Base-by-base conservation (phyloP, 2,888 invertebrate species). In the Apodemia zela region DNA sequence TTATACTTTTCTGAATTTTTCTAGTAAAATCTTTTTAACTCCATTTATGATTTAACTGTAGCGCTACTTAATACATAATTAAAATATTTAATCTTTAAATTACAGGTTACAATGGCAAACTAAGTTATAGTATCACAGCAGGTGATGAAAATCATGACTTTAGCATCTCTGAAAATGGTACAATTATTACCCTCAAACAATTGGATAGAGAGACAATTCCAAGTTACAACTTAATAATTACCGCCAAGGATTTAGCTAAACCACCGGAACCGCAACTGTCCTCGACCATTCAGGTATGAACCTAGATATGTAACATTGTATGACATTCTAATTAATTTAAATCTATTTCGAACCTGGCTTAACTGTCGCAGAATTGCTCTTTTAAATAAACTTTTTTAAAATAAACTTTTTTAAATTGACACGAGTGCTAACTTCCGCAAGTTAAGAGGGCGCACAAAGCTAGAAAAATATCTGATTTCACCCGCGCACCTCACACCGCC, bases 181-280 rank as follows among this genome's bases (percentile, higher is more conserved):
- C 97, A 17, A 95, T 98, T 69, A 94, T 93, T 79, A 97, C 97
- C 5, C 93, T 93, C 65, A 94, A 93, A 70, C 78, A 85, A 57
- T 92, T 99, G 75, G 98, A 99, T 84, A 93, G 98, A 68, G 98
- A 99, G 88, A 94, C 93, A 51, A 93, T 95, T 69, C 94, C 95
- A 15, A 92, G 94, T 33, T 98, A 98, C 91, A 97, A 95, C 81
- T 92, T 99, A 74, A 94, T 96, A 51, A 95, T 99, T 59, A 95
- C 95, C 62, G 98, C 98, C 42, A 95, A 94, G 63, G 98, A 98
- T 86, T 95, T 95, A 81, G 97, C 98, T 11, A 90, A 92, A 71
- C 93, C 94, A 68, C 95, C 95, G 35, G 94, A 95, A 75, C 94
- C 94, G 62, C 93, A 95, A 64, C 92, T 98, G 61, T 97, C 97